Conservation (phyloP, 2,797 vertebrate genomes). For the Megaceryle alcyon region DNA sequence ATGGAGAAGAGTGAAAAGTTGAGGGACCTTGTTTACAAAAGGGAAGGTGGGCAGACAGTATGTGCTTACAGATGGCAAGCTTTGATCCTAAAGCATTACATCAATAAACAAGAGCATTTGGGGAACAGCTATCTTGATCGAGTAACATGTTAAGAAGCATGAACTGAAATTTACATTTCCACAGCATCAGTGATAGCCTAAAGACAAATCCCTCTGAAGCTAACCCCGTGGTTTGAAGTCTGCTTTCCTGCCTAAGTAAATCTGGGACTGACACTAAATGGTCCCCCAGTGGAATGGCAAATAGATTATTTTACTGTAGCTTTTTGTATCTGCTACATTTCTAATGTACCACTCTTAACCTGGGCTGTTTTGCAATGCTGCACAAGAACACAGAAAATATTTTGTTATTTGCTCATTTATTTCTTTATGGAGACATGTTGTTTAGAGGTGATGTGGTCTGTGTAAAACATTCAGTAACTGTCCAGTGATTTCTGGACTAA, state of each 20-base stretch:
- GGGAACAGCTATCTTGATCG: background rate
- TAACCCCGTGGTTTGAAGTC: background rate
- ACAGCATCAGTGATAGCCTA: background rate
- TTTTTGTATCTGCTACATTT: background rate
- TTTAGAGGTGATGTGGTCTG: background rate
- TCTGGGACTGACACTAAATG: background rate
- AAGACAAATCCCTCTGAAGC: background rate
- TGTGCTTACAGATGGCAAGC: background rate
- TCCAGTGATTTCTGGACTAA: background rate
- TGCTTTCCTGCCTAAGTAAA: background rate
- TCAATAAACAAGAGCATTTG: background rate
- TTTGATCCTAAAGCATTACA: background rate
- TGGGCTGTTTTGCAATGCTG: background rate
- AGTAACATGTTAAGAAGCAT: background rate
- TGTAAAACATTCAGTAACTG: background rate
- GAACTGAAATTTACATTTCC: background rate
- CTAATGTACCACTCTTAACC: background rate
- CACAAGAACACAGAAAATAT: background rate
- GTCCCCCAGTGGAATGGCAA: background rate
- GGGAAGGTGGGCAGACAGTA: background rate
- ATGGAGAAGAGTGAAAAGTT: background rate
- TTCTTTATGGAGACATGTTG: background rate
- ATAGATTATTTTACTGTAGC: background rate
- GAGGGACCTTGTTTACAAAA: background rate
- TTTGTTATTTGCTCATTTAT: background rate